These are phyloP conservation scores for Pseudopipra pipra DNA, from an alignment of 2,113 vertebrate genomes.

Conservation along the genomic window DNA sequence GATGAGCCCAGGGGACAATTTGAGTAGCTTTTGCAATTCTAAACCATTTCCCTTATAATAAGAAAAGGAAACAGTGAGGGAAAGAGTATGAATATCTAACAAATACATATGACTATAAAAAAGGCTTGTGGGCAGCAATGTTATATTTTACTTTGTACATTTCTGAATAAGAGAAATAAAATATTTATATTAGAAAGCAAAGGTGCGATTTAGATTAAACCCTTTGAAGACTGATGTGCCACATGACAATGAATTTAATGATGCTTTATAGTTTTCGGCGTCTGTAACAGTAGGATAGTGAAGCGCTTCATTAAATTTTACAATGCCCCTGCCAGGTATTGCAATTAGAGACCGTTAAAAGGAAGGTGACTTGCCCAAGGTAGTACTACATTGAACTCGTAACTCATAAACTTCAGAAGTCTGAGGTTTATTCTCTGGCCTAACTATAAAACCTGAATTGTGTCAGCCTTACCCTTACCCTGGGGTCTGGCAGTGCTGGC, in stretches of 20 bases:
- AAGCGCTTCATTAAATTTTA: slow-evolving; percentile 23
- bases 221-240: background rate
- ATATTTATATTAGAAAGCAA: slow-evolving; percentile 9
- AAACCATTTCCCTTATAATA: background rate
- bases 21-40: background rate
- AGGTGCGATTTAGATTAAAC: background rate
- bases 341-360: background rate
- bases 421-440: background rate
- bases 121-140: background rate
- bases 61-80: background rate
- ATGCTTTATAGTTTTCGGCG: background rate
- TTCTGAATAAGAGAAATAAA: background rate
- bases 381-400: background rate
- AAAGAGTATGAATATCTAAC: background rate
- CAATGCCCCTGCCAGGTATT: background rate
- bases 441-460: background rate
- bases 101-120: background rate
- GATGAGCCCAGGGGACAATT: background rate
- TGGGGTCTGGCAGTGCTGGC: background rate
- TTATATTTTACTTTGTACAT: background rate
- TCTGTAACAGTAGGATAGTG: background rate
- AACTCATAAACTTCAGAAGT: background rate
- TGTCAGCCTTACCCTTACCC: background rate
- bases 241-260: background rate
- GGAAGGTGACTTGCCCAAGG: background rate